These are phyloP conservation scores for Argyra leucocephala DNA, from an alignment of 2,888 invertebrate species.

Conservation along the genomic window DNA sequence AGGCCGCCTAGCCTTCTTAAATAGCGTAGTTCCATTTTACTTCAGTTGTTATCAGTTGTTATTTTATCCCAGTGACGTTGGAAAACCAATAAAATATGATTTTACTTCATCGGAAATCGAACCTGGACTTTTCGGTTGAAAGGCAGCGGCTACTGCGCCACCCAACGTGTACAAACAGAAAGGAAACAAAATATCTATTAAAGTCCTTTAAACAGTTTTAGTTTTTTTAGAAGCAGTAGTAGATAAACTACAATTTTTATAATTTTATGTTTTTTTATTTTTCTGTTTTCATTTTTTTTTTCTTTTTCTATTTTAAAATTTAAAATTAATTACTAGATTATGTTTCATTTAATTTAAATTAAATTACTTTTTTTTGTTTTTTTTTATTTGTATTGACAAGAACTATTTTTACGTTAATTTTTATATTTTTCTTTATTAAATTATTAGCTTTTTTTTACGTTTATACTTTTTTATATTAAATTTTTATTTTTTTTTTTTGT, in stretches of 20 bases:
- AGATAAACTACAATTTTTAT: background rate
- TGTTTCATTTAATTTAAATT: conserved; percentile 6
- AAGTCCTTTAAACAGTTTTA: too few species aligned
- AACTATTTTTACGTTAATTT: conserved; percentile 1
- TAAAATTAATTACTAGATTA: conserved; percentile 6
- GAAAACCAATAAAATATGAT: too few species aligned
- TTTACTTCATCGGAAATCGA: too few species aligned
- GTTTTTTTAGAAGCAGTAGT: too few species aligned
- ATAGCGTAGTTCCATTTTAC: too few species aligned
- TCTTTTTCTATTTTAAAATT: conserved; percentile 1
- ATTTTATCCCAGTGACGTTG: too few species aligned
- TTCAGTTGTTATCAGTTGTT: too few species aligned
- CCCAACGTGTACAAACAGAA: too few species aligned
- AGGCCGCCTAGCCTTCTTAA: too few species aligned
- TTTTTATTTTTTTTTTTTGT: background rate
- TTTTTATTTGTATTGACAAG: conserved; percentile 1
- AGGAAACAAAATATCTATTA: too few species aligned
- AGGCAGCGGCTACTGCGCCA: too few species aligned
- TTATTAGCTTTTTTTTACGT: background rate
- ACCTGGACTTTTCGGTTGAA: too few species aligned
- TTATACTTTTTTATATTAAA: conserved; percentile 5
- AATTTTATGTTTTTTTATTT: background rate
- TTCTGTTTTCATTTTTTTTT: background rate
- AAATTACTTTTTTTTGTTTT: background rate
- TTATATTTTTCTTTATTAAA: background rate